A percentile compares a stretch with the other conserved stretches of the same genome.
Evolutionary conservation across 2,113 vertebrate genomes (phyloP).

Genomic region (Trachemys scripta): DNA sequence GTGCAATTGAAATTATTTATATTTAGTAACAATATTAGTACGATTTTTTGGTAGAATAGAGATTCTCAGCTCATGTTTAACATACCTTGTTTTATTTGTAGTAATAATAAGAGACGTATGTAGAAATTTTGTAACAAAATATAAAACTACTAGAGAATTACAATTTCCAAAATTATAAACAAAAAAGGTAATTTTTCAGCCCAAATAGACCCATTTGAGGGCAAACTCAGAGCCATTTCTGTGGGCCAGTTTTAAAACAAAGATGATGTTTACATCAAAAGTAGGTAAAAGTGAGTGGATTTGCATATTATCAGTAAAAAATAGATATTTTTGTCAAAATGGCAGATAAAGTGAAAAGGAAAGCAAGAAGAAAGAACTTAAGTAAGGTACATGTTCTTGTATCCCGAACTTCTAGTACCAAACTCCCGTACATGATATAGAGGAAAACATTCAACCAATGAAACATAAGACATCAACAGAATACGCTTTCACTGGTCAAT

Average conservation of each 20-base stretch:
- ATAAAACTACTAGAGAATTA: neutral
- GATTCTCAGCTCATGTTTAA: neutral
- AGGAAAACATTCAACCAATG: neutral
- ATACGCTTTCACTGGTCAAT: neutral
- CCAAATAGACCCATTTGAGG: accelerated
- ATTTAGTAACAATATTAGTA: neutral
- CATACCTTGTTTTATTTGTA: neutral
- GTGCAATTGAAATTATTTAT: neutral
- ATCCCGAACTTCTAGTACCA: neutral
- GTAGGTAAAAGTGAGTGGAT: accelerated
- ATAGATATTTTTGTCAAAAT: neutral
- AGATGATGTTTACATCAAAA: neutral
- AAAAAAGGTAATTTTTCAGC: neutral
- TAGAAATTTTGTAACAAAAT: accelerated
- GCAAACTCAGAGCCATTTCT: neutral
- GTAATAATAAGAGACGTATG: neutral
- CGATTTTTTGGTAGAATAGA: neutral
- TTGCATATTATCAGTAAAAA: slow-evolving; percentile 4
- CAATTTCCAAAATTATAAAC: accelerated
- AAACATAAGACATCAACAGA: neutral
- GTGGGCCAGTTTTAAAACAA: neutral
- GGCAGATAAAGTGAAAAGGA: neutral
- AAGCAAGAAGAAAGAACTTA: neutral
- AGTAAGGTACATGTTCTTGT: neutral
- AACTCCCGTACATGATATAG: neutral